A percentile compares a stretch with the other conserved stretches of the same genome.
Conservation (phyloP, 2,888 invertebrate genomes). For the Ornithoptera alexandrae region DNA sequence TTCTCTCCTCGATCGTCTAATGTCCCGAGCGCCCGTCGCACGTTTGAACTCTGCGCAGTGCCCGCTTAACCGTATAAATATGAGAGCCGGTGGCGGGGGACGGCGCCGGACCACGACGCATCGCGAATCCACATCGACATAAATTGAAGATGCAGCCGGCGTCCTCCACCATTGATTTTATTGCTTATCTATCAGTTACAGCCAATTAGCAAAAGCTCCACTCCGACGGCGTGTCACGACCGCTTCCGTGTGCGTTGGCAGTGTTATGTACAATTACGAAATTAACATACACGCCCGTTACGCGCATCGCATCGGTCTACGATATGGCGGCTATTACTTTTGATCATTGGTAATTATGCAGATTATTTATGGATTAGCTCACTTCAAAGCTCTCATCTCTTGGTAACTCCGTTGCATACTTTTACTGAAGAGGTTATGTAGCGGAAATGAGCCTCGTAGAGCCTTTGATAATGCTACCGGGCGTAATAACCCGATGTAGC, state of each 20-base stretch:
- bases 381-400: slow-evolving; percentile 2
- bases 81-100: slow-evolving; percentile 77
- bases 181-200: slow-evolving; percentile 71
- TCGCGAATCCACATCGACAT: slow-evolving; percentile 75
- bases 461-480: slow-evolving; percentile 16
- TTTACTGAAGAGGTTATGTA: slow-evolving; percentile 18
- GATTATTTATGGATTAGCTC: slow-evolving; percentile 19
- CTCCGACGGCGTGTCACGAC: slow-evolving; percentile 53
- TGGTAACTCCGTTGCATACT: slow-evolving; percentile 1
- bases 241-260: slow-evolving; percentile 50
- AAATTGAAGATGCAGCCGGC: slow-evolving; percentile 76
- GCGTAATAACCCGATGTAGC: slow-evolving; percentile 33
- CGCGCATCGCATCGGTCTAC: background rate
- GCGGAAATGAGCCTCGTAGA: slow-evolving; percentile 16
- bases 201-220: slow-evolving; percentile 74
- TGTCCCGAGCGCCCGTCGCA: slow-evolving; percentile 75
- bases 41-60: slow-evolving; percentile 78
- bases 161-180: slow-evolving; percentile 76
- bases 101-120: slow-evolving; percentile 70
- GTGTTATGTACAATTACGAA: slow-evolving; percentile 53
- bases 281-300: slow-evolving; percentile 34
- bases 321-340: slow-evolving; percentile 4
- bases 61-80: slow-evolving; percentile 78
- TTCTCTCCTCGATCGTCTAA: slow-evolving; percentile 75
- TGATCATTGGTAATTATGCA: slow-evolving; percentile 21